phyloP scores from a whole-genome alignment of 2,888 invertebrate genomes.

The Listrodromus nycthemerus region DNA sequence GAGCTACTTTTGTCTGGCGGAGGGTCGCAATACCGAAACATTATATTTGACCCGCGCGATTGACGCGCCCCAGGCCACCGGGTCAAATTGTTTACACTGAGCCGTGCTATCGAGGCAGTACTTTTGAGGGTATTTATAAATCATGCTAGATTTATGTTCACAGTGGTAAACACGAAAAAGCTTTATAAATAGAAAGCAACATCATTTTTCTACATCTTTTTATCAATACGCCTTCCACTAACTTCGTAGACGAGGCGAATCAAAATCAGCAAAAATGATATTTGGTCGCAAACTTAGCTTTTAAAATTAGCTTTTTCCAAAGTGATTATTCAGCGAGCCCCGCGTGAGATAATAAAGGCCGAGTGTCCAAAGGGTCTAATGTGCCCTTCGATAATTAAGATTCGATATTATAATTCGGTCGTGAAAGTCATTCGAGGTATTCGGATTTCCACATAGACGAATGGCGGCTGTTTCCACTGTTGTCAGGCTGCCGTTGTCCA shows the following conservation, averaged over 20 bases:
- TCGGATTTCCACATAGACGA: neutral
- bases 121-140: conserved; percentile 28
- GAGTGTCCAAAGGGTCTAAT: neutral
- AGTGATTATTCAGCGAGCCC: no score
- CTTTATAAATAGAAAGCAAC: conserved; percentile 32
- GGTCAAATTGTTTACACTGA: conserved; percentile 48
- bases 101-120: conserved; percentile 14
- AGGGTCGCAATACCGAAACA: conserved; percentile 31
- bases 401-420: neutral
- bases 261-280: no score
- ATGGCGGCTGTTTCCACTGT: conserved; percentile 16
- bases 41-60: conserved; percentile 18
- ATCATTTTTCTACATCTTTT: no score
- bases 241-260: neutral
- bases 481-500: conserved; percentile 12
- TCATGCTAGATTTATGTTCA: conserved; percentile 19
- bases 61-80: conserved; percentile 42
- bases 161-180: conserved; percentile 6
- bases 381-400: neutral
- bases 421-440: neutral
- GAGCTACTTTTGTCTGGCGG: conserved; percentile 16
- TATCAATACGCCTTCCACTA: conserved; percentile 13
- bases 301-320: no score
- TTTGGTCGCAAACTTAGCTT: no score
- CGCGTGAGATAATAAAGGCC: neutral